Base-by-base conservation (phyloP, 2,888 invertebrate species). In the Lathronympha strigana region DNA sequence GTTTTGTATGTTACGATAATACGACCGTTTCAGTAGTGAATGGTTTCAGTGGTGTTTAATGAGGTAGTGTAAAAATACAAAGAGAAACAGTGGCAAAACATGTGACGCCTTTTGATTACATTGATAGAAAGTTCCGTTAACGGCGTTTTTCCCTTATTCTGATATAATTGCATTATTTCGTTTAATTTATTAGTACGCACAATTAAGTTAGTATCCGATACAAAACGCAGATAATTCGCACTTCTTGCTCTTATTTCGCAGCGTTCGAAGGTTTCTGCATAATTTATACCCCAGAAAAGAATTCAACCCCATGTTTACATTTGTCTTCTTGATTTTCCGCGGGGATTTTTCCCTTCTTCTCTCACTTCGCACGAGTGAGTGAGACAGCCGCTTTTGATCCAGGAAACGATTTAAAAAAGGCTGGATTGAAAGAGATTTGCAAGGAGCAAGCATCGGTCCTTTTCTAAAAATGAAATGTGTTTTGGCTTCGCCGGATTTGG, bases 201-300 rank as follows among this genome's bases (percentile, higher is more conserved):
- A 33, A 36, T 36, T 36, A 38, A 38, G 15, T 33, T n/a, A 61
- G 43, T 43, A 17, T 55, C 13, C 45, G 45, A 40, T 43, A 19
- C 11, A 25, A 40, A 54, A 54, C 15, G 15, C 15, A 40, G 25
- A 40, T 11, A 17, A 54, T 25, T 38, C 25, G 15, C 23, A 4
- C 3, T 17, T 6, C 23, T 9, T 17, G 33, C 47, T 55, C 15
- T n/a, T 36, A 63, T 3, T 28, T 13, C 38, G 25, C 82, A 79
- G 81, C 82, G 83, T 82, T 77, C 69, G 76, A 76, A 61, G 74
- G 76, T 73, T 76, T 72, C 74, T 83, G 85, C 82, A 89, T 88
- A 87, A 86, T 87, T 86, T 87, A 87, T 79, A 77, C 76, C 75
- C 71, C 71, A 75, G 76, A 75, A 83, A 87, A 83, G 83, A 81